These are phyloP conservation scores for Pteropus rufus DNA, from an alignment of 2,797 vertebrate species.

Conservation along the genomic window DNA sequence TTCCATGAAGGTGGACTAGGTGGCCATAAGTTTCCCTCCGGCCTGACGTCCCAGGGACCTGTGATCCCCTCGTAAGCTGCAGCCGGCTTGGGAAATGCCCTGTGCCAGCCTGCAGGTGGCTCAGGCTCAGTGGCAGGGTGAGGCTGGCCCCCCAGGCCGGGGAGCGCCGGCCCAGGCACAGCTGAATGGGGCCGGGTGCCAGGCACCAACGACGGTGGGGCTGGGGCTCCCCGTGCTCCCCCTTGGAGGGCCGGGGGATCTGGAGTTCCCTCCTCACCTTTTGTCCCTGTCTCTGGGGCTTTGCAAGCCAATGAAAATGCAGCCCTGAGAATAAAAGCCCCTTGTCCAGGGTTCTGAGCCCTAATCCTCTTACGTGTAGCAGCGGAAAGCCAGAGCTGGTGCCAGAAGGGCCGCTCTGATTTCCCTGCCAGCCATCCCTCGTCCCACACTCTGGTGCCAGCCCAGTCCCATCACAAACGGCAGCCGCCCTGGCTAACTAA, in stretches of 20 bases:
- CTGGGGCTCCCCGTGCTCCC: not conserved
- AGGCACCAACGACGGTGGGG: not conserved
- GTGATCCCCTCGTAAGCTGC: not conserved
- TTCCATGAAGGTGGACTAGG: not conserved
- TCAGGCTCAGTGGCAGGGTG: not conserved
- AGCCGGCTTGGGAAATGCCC: not conserved
- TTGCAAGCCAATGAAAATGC: not conserved
- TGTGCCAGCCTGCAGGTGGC: not conserved
- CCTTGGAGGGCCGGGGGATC: not conserved
- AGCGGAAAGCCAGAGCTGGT: conserved; percentile 28
- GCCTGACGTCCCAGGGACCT: not conserved
- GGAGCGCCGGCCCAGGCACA: not conserved
- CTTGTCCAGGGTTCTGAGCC: conserved; percentile 71
- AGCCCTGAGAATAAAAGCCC: conserved; percentile 74
- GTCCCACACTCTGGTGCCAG: conserved; percentile 64
- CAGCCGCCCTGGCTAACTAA: not conserved
- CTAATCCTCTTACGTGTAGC: conserved; percentile 64
- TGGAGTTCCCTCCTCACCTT: not conserved
- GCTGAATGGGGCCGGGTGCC: not conserved
- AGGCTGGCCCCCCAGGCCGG: not conserved
- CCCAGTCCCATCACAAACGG: conserved; percentile 36
- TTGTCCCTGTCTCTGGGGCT: conserved; percentile 31
- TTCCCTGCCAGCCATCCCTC: conserved; percentile 60
- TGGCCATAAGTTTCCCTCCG: not conserved
- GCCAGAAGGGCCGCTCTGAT: conserved; percentile 1